Conservation (phyloP, 2,113 vertebrate species). For the Oreamnos americanus region DNA sequence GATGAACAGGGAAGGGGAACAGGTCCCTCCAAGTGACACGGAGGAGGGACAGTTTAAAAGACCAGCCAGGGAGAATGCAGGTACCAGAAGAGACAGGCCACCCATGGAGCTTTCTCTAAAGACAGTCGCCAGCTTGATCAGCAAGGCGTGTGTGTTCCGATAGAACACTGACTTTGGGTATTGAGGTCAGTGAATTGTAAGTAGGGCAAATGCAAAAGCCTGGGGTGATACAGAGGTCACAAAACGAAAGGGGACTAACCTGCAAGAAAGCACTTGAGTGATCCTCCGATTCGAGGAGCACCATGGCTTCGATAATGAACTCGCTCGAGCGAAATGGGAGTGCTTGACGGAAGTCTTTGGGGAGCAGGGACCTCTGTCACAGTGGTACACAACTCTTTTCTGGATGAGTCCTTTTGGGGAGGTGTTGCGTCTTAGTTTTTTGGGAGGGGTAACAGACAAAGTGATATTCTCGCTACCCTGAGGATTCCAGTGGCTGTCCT, state of each 20-base stretch:
- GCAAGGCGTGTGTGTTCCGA: neutral
- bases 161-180: neutral
- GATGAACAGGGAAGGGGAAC: neutral
- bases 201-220: constrained; percentile 50
- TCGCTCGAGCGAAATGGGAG: constrained; percentile 18
- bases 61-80: neutral
- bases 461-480: neutral
- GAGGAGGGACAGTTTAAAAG: neutral
- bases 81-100: neutral
- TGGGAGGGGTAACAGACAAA: neutral
- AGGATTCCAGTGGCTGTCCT: neutral
- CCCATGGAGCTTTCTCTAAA: neutral
- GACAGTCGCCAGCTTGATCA: neutral
- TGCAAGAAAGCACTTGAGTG: constrained; percentile 67
- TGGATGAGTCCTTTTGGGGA: neutral
- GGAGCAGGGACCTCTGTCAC: neutral
- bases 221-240: constrained; percentile 56
- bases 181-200: constrained; percentile 12
- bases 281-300: constrained; percentile 19
- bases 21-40: neutral
- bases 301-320: neutral
- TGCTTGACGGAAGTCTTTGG: neutral
- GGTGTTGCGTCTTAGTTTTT: neutral
- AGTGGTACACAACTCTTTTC: neutral
- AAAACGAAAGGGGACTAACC: constrained; percentile 58